Conservation (phyloP, 2,888 invertebrate genomes). For the Mayetiola destructor region DNA sequence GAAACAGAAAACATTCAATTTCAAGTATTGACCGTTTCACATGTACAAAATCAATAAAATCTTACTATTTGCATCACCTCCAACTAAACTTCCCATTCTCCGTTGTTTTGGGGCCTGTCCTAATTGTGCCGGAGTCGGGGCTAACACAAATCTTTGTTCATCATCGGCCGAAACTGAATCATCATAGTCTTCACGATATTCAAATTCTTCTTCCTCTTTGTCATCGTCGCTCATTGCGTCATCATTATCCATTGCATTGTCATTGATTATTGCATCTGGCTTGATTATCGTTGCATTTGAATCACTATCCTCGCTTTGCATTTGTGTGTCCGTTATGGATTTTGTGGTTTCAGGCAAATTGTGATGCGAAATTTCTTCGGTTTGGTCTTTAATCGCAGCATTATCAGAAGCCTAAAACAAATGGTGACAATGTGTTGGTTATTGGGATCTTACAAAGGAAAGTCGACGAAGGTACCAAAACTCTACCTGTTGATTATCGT, state of each 20-base stretch:
- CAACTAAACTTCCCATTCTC: conserved; percentile 63
- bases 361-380: conserved; percentile 21
- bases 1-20: neutral
- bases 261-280: neutral
- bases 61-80: conserved; percentile 16
- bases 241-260: conserved; percentile 12
- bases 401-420: neutral
- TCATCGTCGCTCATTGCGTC: neutral
- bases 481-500: conserved; percentile 14
- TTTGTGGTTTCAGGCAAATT: conserved; percentile 34
- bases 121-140: conserved; percentile 87
- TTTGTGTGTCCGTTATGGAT: conserved; percentile 21
- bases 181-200: conserved; percentile 7
- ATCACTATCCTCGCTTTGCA: neutral
- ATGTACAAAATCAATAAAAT: neutral
- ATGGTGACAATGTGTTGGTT: neutral
- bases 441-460: too few species aligned
- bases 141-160: conserved; percentile 53
- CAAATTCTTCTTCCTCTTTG: conserved; percentile 3
- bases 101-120: conserved; percentile 80
- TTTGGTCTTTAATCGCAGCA: too few species aligned
- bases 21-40: neutral
- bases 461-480: neutral
- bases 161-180: conserved; percentile 18
- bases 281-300: neutral